Base-by-base conservation (phyloP, 2,888 invertebrate genomes). In the Rhogogaster chlorosoma region DNA sequence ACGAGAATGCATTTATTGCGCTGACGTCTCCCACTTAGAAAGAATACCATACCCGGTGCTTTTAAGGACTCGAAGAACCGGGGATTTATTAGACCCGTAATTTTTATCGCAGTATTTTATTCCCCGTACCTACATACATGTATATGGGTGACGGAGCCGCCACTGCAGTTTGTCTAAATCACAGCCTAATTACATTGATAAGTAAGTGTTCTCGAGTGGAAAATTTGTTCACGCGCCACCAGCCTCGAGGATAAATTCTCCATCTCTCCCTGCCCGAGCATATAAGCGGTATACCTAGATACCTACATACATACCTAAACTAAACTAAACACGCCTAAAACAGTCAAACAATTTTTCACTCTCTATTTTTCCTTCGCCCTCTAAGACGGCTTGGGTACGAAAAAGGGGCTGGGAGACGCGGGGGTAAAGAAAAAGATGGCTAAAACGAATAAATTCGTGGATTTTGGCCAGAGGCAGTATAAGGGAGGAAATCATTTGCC, bases 121-220 rank as follows among this genome's bases (percentile, higher is more conserved):
- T 61, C 1, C 26, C 26, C 61, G 26, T 26, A 36, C n/a, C n/a
- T n/a, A n/a, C n/a, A n/a, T n/a, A n/a, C n/a, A n/a, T n/a, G n/a
- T n/a, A 1, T 7, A 10, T 22, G 7, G 7, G 26, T 26, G 70
- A 38, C 70, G 18, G 18, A 10, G 18, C 38, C n/a, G 15, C 53
- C 6, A n/a, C n/a, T 9, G 22, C 15, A 36, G 15, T 80, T 80
- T 38, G 36, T 80, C 38, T 61, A 61, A 80, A 80, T 80, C 80
- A 32, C 29, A 80, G 29, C 38, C 80, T 61, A 80, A 80, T 80
- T 80, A 80, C 80, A 38, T 78, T 57, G 78, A 78, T 78, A 80
- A 42, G 80, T 80, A 22, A 38, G 22, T 61, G 38, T 80, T 61
- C 15, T 80, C 80, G 61, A 26, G 36, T 80, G 80, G 57, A 61